Percentiles rank a stretch among this genome's conserved stretches.
phyloP scores from a whole-genome alignment of 1,140 invertebrate species.

The Drosophila neocordata region DNA sequence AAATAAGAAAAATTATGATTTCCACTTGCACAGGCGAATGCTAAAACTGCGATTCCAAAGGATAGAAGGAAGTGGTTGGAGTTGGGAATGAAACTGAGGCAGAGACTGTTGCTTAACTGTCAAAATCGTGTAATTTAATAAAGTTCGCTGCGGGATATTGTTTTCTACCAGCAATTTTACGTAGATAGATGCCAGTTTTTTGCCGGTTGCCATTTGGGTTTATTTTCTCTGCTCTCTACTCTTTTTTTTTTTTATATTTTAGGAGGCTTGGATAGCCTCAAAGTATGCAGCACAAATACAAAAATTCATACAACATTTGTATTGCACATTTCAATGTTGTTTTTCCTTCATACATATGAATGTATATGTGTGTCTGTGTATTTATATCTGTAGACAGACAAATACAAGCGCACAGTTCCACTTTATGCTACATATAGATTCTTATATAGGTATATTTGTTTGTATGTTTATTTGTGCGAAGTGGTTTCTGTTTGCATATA shows the following conservation, averaged over 20 bases:
- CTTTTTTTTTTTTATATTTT: not conserved
- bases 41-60: conserved; percentile 17
- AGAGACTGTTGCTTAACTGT: conserved; percentile 72
- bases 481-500: conserved; percentile 23
- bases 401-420: conserved; percentile 27
- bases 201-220: conserved; percentile 59
- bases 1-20: conserved; percentile 80
- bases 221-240: conserved; percentile 14
- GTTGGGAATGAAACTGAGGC: not conserved
- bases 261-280: conserved; percentile 37
- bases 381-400: conserved; percentile 4
- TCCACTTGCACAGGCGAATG: conserved; percentile 34
- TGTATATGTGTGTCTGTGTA: not conserved
- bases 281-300: conserved; percentile 62
- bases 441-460: conserved; percentile 8
- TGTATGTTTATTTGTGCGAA: not conserved
- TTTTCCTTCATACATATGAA: conserved; percentile 25
- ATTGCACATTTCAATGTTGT: conserved; percentile 53
- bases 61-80: not conserved
- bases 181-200: conserved; percentile 43
- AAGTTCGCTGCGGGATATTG: conserved; percentile 82
- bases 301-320: conserved; percentile 37
- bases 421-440: not conserved
- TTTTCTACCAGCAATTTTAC: conserved; percentile 51
- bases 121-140: conserved; percentile 82